Conservation (phyloP, 2,888 invertebrate genomes). For the Bembecia ichneumoniformis region DNA sequence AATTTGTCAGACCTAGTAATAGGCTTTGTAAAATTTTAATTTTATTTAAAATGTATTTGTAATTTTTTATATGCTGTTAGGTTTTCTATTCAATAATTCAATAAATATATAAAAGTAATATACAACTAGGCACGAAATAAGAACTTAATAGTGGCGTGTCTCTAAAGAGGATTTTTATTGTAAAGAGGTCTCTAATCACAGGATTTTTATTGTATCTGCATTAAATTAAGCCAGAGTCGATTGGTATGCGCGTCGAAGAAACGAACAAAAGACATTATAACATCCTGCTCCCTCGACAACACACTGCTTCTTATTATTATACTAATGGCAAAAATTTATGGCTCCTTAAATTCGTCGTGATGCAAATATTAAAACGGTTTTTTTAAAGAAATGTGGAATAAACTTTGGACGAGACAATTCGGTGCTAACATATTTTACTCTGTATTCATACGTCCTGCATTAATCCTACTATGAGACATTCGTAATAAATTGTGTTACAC, state of each 20-base stretch:
- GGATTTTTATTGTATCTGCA: background rate
- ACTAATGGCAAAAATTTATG: conserved; percentile 70
- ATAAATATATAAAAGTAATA: too few relatives aligned
- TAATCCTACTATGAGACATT: too few relatives aligned
- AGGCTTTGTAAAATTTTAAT: too few relatives aligned
- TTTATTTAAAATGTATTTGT: too few relatives aligned
- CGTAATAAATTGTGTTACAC: too few relatives aligned
- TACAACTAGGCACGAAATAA: too few relatives aligned
- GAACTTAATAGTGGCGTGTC: too few relatives aligned
- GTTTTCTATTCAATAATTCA: too few relatives aligned
- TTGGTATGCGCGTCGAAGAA: conserved; percentile 61
- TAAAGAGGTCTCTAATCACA: background rate
- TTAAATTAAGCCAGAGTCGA: conserved; percentile 28
- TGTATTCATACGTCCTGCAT: background rate
- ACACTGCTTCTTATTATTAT: conserved; percentile 61
- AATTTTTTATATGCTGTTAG: too few relatives aligned
- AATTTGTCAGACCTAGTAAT: too few relatives aligned
- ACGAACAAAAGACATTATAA: conserved; percentile 68
- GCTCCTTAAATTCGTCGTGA: conserved; percentile 64
- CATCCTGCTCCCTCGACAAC: conserved; percentile 65
- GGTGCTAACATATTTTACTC: background rate
- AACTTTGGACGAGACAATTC: background rate
- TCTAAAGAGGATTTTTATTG: background rate
- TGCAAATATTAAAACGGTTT: conserved; percentile 56
- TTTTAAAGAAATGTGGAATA: conserved; percentile 26